Base-by-base conservation (phyloP, 2,797 vertebrate genomes). In the Danio tinwini region DNA sequence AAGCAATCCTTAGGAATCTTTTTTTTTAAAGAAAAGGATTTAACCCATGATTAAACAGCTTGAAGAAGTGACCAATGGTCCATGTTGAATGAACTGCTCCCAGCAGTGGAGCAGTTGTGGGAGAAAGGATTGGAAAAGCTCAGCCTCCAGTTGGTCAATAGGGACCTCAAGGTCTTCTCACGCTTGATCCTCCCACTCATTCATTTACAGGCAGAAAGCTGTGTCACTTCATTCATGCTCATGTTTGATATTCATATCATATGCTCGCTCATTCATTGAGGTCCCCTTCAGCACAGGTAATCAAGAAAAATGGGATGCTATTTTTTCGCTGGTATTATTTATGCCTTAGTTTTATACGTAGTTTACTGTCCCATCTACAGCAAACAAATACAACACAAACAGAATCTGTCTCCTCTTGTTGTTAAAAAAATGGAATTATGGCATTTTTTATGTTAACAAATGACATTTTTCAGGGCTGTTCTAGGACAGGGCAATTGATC, bases 311-410 rank as follows among this genome's bases (percentile, higher is more conserved):
- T 50, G 49, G 56, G 42, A 40, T 65, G 72, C 67, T 80, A 72
- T 80, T 71, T 74, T 80, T 65, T 49, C 3, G 16, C 19, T 8
- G 45, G 62, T 85, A 84, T 65, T 59, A 86, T 87, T 85, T 63
- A 76, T 44, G 55, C 62, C 58, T 81, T 59, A 83, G 83, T 85
- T 70, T 40, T 55, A 55, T 42, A n/a, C n/a, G n/a, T n/a, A 16
- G 37, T 55, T 40, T 40, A 13, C 4, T 6, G 10, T 70, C 14
- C n/a, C 10, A 53, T 21, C 29, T 13, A 53, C 37, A 0, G 16
- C 47, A 68, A n/a, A 67, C 63, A 76, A 82, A 44, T 73, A 77
- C 78, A 19, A 72, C 71, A 74, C 77, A n/a, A 16, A 65, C 5
- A 10, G 45, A 11, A 5, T 75, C 45, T 71, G 13, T 71, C 52